Conservation (phyloP, 1,140 invertebrate species). For the Pogonognathellus flavescens region DNA sequence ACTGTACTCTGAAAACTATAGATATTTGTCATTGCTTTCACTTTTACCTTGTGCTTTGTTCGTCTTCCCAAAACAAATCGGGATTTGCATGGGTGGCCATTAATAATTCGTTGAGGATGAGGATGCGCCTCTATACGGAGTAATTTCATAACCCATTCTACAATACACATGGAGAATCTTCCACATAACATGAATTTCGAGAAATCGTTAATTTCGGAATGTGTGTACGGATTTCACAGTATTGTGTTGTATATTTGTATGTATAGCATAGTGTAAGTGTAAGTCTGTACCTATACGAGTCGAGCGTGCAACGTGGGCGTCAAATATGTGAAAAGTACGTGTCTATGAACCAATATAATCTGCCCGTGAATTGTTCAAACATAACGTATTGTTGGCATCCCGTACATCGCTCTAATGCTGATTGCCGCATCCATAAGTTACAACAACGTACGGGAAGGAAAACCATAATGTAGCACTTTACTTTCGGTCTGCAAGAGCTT, state of each 20-base stretch:
- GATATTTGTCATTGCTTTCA: conserved; percentile 18
- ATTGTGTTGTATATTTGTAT: background rate
- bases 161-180: background rate
- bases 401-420: background rate
- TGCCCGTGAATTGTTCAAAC: conserved; percentile 18
- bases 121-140: background rate
- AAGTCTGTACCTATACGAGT: no score
- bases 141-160: background rate
- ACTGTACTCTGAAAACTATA: background rate
- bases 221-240: background rate
- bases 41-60: conserved; percentile 37
- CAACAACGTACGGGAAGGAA: background rate
- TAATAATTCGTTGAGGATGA: background rate
- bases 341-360: conserved; percentile 38
- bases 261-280: background rate
- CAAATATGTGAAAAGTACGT: conserved; percentile 18
- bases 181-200: background rate
- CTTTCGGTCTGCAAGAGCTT: no score
- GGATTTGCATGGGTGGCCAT: background rate
- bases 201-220: background rate
- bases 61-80: conserved; percentile 7
- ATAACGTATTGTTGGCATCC: background rate
- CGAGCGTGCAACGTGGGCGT: conserved; percentile 15
- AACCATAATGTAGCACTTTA: no score
- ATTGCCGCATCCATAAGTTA: background rate